Percentiles rank a stretch among this genome's conserved stretches.
Evolutionary conservation across 2,888 invertebrate genomes (phyloP).

Genomic region (Andrena bucephala): DNA sequence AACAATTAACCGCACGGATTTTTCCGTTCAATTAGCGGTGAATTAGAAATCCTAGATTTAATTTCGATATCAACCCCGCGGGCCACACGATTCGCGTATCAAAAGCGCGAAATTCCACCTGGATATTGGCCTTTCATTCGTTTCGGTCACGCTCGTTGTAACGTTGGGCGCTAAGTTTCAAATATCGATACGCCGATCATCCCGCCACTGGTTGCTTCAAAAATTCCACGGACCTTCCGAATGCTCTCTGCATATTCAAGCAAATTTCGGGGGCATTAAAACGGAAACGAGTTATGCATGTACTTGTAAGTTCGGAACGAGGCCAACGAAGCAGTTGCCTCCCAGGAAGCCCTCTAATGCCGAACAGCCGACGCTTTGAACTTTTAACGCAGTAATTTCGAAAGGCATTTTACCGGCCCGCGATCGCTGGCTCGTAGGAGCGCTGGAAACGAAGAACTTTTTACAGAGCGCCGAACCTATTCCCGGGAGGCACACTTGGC

Average conservation of each 20-base stretch:
- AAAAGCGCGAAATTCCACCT: conserved; percentile 52
- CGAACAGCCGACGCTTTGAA: conserved; percentile 47
- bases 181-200: conserved; percentile 28
- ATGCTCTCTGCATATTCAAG: neutral
- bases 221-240: neutral
- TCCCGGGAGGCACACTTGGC: conserved; percentile 51
- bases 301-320: conserved; percentile 23
- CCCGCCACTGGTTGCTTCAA: neutral
- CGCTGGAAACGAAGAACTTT: conserved; percentile 45
- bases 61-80: conserved; percentile 59
- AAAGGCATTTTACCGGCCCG: conserved; percentile 46
- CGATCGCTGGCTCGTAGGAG: conserved; percentile 23
- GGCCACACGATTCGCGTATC: conserved; percentile 26
- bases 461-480: conserved; percentile 43
- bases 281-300: conserved; percentile 4
- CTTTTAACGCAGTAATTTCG: conserved; percentile 63
- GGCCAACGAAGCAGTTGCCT: conserved; percentile 7
- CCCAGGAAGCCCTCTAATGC: conserved; percentile 33
- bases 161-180: conserved; percentile 26
- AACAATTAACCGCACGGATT: conserved; percentile 9
- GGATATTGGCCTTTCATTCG: conserved; percentile 19
- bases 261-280: conserved; percentile 19
- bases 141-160: neutral
- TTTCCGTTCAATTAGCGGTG: conserved; percentile 47
- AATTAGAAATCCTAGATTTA: conserved; percentile 64